phyloP scores from a whole-genome alignment of 2,113 vertebrate species.

The Platanista minor region DNA sequence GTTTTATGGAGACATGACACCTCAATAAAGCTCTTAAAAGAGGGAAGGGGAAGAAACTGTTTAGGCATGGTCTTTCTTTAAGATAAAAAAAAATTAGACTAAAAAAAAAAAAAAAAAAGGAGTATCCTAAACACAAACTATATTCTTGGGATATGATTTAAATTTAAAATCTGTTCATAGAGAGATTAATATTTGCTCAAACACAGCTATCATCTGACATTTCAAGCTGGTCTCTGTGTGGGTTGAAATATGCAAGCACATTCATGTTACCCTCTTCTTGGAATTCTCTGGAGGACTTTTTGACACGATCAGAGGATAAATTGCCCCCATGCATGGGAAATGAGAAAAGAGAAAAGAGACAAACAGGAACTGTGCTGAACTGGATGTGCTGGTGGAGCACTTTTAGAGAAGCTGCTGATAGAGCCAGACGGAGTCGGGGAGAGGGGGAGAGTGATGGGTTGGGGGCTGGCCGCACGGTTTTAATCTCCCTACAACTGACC shows the following conservation, averaged over 20 bases:
- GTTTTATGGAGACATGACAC: not conserved
- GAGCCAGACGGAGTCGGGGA: not conserved
- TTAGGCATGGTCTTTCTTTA: not conserved
- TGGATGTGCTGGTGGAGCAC: not conserved
- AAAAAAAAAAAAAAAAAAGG: not conserved
- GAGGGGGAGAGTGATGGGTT: rapidly evolving
- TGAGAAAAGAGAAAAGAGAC: not conserved
- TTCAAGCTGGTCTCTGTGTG: conserved; percentile 57
- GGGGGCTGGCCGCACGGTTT: not conserved
- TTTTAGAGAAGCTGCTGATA: not conserved
- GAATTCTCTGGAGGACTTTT: conserved; percentile 49
- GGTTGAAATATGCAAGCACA: conserved; percentile 45
- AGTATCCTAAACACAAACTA: not conserved
- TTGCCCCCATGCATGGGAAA: not conserved
- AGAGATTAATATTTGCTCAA: conserved; percentile 45
- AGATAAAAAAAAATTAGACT: not conserved
- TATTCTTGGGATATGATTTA: not conserved
- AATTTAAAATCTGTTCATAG: not conserved
- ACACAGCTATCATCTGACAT: conserved; percentile 48
- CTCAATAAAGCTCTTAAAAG: not conserved
- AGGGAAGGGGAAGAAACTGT: not conserved
- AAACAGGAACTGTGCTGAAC: not conserved
- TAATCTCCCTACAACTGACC: not conserved
- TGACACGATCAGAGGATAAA: conserved; percentile 1
- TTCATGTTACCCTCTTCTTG: not conserved